Evolutionary conservation across 2,113 vertebrate species (phyloP), one percentile per base, ranked within the genome.

Genomic region (Equus quagga): DNA sequence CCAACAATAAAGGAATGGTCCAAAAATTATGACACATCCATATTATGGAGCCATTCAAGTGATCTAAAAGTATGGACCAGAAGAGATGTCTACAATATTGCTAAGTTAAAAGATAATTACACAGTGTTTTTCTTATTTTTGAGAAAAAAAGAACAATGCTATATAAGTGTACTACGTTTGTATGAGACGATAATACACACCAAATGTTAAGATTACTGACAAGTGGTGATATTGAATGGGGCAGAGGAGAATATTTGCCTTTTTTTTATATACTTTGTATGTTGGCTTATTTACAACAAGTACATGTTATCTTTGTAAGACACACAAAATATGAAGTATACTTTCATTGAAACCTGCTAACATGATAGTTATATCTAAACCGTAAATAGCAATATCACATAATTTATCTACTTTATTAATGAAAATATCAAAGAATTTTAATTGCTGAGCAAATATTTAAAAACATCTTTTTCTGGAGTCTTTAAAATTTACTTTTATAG

Each of bases 381-480:
- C 56, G 8, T 81, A 44, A 81, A 79, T 8, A 81, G 18, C 33
- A 93, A 44, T 64, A 90, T 60, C 21, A 23, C 23, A 76, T n/a
- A 94, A 96, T 93, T 73, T 36, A 83, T 72, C 54, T 36, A 78
- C 19, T 23, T 58, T 83, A 70, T 78, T 96, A 79, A 80, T 82
- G 36, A 49, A 84, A 93, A 58, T 78, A 58, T 85, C 81, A 73
- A 92, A 91, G 13, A 46, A 87, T 86, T 65, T 89, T 79, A 95
- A 85, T 85, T 70, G n/a, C 15, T 67, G 17, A 73, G 79, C 28
- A 84, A 92, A 75, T 85, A 80, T 62, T 94, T 91, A 3, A 56
- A 92, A 60, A 33, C 33, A 58, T 51, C 5, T 51, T 82, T 65
- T 73, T 64, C 36, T 89, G 4, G 56, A 60, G 60, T 73, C 24